A percentile compares a stretch with the other conserved stretches of the same genome.
These are phyloP conservation scores for Lichenostomus cassidix DNA, from an alignment of 2,113 vertebrate genomes.

Conservation along the genomic window DNA sequence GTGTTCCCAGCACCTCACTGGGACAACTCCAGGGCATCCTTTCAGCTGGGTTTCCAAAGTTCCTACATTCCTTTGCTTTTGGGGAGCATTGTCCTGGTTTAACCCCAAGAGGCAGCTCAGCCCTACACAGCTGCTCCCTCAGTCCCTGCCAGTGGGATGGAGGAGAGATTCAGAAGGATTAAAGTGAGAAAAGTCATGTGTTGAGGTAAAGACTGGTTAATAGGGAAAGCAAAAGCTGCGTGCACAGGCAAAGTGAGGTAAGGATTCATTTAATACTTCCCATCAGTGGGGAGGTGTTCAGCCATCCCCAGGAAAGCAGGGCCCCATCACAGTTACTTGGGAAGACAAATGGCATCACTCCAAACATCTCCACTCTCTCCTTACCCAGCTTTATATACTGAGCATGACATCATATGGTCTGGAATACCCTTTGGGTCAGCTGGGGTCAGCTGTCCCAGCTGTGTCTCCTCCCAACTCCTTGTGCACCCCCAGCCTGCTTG, in stretches of 20 bases:
- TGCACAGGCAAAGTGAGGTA: background rate
- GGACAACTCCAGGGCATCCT: background rate
- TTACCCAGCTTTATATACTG: background rate
- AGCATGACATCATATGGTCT: background rate
- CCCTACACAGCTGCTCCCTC: background rate
- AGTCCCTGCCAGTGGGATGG: background rate
- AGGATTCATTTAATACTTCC: background rate
- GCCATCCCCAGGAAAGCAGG: background rate
- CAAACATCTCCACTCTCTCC: background rate
- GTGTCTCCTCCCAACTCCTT: background rate
- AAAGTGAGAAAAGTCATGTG: background rate
- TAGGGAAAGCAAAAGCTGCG: accelerated
- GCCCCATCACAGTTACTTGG: background rate
- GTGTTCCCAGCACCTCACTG: background rate
- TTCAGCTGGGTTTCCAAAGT: background rate
- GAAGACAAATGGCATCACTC: background rate
- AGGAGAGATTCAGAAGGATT: background rate
- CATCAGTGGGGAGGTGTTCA: background rate
- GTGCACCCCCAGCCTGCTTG: background rate
- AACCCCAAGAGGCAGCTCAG: background rate
- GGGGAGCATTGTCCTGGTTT: background rate
- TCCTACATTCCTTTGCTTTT: background rate
- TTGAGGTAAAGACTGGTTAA: background rate
- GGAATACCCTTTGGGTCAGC: background rate
- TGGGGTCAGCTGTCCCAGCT: background rate